Conservation (phyloP, 2,113 vertebrate species). For the Phainopepla nitens region DNA sequence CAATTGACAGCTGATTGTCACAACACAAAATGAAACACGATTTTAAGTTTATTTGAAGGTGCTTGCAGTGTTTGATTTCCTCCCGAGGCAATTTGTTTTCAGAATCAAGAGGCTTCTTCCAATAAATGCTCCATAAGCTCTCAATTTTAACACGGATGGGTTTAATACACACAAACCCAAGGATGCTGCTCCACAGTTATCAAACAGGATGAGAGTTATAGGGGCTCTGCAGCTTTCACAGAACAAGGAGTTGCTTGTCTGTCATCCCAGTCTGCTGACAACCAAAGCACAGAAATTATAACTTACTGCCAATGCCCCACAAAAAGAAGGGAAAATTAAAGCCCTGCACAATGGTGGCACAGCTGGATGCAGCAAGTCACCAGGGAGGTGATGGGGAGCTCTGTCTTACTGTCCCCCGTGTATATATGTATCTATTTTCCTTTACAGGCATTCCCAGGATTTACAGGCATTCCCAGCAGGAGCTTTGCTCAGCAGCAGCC, state of each 20-base stretch:
- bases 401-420: rapidly evolving
- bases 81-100: not conserved
- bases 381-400: not conserved
- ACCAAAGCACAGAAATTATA: not conserved
- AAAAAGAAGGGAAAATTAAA: not conserved
- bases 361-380: not conserved
- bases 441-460: not conserved
- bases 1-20: not conserved
- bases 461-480: not conserved
- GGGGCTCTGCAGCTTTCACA: not conserved
- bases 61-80: not conserved
- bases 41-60: not conserved
- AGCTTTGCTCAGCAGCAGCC: not conserved
- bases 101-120: not conserved
- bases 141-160: not conserved
- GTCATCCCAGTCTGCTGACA: not conserved
- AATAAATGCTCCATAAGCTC: not conserved
- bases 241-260: not conserved
- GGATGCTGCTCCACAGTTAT: not conserved
- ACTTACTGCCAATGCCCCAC: rapidly evolving
- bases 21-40: not conserved
- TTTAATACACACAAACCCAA: not conserved
- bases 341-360: not conserved
- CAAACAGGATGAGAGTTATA: not conserved
- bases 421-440: not conserved